A percentile compares a stretch with the other conserved stretches of the same genome.
These are phyloP conservation scores for Podocnemis expansa DNA, from an alignment of 2,113 vertebrate species.

Conservation along the genomic window DNA sequence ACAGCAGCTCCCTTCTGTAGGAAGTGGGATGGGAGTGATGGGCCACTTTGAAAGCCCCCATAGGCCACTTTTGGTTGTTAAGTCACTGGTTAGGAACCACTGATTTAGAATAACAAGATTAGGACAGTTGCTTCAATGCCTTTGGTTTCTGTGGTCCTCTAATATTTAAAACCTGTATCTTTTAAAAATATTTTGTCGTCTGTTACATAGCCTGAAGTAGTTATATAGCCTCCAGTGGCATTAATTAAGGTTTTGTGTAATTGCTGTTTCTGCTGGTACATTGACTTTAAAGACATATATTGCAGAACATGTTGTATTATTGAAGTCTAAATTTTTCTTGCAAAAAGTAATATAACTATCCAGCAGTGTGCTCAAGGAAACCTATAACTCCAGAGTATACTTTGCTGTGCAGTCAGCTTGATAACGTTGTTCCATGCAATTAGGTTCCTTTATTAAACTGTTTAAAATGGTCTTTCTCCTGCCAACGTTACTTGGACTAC, in stretches of 20 bases:
- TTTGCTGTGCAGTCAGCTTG: slow-evolving; percentile 18
- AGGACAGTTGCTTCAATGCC: neutral
- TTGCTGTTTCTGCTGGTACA: neutral
- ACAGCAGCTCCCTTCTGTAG: no score
- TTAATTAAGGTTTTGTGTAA: neutral
- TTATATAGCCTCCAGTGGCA: neutral
- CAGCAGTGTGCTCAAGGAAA: neutral
- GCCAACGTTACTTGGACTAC: slow-evolving; percentile 82
- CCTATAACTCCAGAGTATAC: neutral
- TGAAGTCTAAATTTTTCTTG: neutral
- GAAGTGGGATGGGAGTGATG: no score
- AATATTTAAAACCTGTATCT: neutral
- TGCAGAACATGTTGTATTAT: neutral
- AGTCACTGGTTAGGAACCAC: no score
- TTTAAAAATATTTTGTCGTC: neutral
- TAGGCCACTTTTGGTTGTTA: no score
- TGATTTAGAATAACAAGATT: neutral
- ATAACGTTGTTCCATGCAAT: neutral
- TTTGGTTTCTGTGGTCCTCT: neutral
- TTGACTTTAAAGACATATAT: neutral
- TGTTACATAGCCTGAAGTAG: neutral
- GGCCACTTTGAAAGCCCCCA: no score
- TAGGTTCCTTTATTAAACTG: slow-evolving; percentile 79
- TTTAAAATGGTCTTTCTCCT: slow-evolving; percentile 82
- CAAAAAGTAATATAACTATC: neutral